Conservation (phyloP, 2,797 vertebrate genomes). For the Sarcoramphus papa region DNA sequence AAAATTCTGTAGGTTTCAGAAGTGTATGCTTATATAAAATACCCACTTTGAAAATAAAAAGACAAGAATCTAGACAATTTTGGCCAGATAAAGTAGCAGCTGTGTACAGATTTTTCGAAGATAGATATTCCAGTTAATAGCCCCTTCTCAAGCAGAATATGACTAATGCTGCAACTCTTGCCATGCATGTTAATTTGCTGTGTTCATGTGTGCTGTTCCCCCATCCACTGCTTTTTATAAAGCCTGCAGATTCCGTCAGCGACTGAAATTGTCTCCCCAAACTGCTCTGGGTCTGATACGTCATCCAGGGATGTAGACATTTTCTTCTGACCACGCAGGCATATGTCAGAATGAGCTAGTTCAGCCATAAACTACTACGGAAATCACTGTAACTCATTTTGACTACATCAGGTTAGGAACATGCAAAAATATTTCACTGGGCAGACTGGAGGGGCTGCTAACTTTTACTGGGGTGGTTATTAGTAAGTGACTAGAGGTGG, state of each 20-base stretch:
- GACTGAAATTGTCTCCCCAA: background rate
- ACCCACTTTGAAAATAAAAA: background rate
- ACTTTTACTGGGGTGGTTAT: background rate
- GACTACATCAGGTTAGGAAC: accelerated
- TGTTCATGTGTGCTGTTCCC: background rate
- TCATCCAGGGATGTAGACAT: background rate
- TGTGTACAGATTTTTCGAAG: background rate
- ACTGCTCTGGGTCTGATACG: too few relatives aligned
- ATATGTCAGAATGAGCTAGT: background rate
- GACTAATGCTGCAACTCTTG: background rate
- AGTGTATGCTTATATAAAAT: background rate
- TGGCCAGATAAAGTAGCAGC: background rate
- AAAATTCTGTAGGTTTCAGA: too few relatives aligned
- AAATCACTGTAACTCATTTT: accelerated
- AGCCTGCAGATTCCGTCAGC: background rate
- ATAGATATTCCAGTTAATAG: background rate
- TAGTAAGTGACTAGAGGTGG: too few relatives aligned
- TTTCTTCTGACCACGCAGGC: too few relatives aligned
- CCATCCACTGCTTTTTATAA: background rate
- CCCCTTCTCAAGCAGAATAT: background rate
- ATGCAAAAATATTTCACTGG: background rate
- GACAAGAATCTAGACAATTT: background rate
- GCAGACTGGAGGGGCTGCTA: background rate
- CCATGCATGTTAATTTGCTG: background rate
- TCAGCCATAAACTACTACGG: background rate